phyloP scores from a whole-genome alignment of 2,888 invertebrate genomes.

The Netelia virgata region DNA sequence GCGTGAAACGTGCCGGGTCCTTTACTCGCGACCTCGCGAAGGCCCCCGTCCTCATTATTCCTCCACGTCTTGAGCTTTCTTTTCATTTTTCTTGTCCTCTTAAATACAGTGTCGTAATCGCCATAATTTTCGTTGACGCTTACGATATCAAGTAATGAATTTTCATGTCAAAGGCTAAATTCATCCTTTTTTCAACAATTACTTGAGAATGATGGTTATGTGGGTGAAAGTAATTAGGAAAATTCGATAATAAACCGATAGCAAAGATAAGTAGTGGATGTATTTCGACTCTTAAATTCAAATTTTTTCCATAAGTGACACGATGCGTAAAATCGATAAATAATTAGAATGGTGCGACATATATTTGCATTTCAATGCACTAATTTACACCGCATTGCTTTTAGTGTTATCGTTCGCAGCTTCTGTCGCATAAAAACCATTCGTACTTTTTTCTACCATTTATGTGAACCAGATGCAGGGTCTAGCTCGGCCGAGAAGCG shows the following conservation, averaged over 20 bases:
- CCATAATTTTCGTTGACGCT: not conserved
- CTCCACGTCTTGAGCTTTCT: conserved; percentile 16
- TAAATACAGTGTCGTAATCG: not conserved
- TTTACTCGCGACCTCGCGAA: conserved; percentile 51
- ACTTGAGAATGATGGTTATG: no score
- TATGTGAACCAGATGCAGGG: conserved; percentile 79
- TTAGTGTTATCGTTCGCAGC: conserved; percentile 51
- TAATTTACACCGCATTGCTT: conserved; percentile 22
- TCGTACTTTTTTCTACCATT: conserved; percentile 68
- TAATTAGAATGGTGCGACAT: not conserved
- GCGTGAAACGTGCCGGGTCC: conserved; percentile 67
- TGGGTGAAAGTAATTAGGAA: no score
- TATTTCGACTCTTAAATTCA: no score
- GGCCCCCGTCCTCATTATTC: conserved; percentile 42
- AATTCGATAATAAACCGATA: no score
- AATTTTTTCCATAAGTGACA: no score
- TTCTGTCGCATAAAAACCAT: conserved; percentile 43
- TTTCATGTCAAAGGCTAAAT: not conserved
- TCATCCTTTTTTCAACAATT: no score
- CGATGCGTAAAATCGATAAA: no score
- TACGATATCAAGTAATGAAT: not conserved
- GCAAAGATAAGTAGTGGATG: no score
- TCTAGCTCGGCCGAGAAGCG: conserved; percentile 57
- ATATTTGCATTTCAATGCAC: not conserved
- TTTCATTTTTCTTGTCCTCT: not conserved